phyloP scores from a whole-genome alignment of 2,113 vertebrate genomes.

The Indicator maculatus region DNA sequence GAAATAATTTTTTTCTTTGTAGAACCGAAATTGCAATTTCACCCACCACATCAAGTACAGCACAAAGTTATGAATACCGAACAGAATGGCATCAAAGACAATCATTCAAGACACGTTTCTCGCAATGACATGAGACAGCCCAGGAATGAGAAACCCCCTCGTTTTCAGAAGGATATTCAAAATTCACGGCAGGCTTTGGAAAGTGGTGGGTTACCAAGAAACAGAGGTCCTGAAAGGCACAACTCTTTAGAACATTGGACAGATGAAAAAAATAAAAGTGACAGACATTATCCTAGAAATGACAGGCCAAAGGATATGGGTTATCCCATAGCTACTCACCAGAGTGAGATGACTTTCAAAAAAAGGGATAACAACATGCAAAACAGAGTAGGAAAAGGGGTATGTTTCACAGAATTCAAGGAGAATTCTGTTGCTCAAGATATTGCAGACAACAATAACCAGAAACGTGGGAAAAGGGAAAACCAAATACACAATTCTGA shows the following conservation, averaged over 20 bases:
- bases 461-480: slow-evolving; percentile 84
- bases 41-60: slow-evolving; percentile 79
- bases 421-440: slow-evolving; percentile 76
- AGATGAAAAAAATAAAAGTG: slow-evolving; percentile 80
- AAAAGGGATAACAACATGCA: slow-evolving; percentile 82
- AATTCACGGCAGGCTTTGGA: slow-evolving; percentile 84
- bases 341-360: slow-evolving; percentile 76
- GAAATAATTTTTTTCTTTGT: slow-evolving; percentile 56
- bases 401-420: slow-evolving; percentile 75
- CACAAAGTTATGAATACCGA: slow-evolving; percentile 76
- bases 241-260: slow-evolving; percentile 78
- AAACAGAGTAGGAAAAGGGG: slow-evolving; percentile 75
- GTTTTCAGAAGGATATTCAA: slow-evolving; percentile 90
- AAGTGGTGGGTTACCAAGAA: slow-evolving; percentile 74
- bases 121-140: slow-evolving; percentile 84
- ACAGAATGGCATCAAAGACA: slow-evolving; percentile 84
- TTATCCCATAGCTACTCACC: slow-evolving; percentile 69
- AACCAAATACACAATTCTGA: slow-evolving; percentile 81
- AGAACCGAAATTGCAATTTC: slow-evolving; percentile 87
- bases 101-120: slow-evolving; percentile 78
- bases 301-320: slow-evolving; percentile 83
- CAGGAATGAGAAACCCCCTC: slow-evolving; percentile 91
- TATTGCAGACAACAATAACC: slow-evolving; percentile 78
- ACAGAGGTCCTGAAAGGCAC: slow-evolving; percentile 80
- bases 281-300: slow-evolving; percentile 77